phyloP scores from a whole-genome alignment of 2,797 vertebrate species.

The Siniperca undulata region DNA sequence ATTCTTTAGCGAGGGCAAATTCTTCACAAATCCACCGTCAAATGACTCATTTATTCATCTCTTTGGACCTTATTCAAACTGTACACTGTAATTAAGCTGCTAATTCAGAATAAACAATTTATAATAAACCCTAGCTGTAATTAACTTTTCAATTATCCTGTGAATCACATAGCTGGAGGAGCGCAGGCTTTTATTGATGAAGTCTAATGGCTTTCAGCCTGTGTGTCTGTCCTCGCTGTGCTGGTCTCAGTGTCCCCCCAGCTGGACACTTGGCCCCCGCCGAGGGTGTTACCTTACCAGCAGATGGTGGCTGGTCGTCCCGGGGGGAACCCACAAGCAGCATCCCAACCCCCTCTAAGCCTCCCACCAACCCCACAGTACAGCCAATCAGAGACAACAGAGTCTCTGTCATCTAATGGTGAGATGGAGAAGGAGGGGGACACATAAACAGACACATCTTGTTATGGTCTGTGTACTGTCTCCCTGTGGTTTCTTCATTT shows the following conservation, averaged over 20 bases:
- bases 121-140: background rate
- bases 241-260: constrained; percentile 56
- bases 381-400: constrained; percentile 38
- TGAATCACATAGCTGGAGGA: constrained; percentile 13
- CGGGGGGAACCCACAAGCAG: constrained; percentile 13
- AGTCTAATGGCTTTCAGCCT: constrained; percentile 61
- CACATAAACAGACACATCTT: background rate
- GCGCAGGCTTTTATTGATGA: constrained; percentile 52
- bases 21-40: background rate
- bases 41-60: constrained; percentile 3
- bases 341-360: constrained; percentile 47
- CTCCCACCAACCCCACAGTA: constrained; percentile 1
- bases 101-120: constrained; percentile 16
- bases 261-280: constrained; percentile 50
- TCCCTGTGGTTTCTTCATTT: background rate
- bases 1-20: background rate
- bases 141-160: constrained; percentile 31
- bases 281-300: constrained; percentile 75
- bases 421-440: background rate
- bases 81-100: background rate
- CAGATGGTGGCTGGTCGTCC: constrained; percentile 73
- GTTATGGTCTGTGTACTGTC: background rate
- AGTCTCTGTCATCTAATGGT: background rate
- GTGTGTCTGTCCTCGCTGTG: constrained; percentile 23
- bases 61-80: background rate